Conservation (phyloP, 92 coral and sea anemone species). For the Hydrozoanthus gracilis region DNA sequence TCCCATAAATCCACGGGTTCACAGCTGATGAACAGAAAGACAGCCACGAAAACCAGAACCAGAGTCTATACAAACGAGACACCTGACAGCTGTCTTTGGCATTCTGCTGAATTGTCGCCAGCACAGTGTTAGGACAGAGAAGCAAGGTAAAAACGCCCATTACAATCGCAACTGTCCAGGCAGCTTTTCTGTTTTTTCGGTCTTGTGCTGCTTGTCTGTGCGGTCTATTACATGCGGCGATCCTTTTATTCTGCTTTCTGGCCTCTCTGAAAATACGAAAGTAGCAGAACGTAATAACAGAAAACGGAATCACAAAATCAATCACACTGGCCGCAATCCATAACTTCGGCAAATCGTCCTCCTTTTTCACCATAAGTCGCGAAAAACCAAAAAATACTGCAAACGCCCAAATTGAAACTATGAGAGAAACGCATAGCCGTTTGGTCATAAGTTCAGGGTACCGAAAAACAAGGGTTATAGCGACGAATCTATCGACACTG, state of each 20-base stretch:
- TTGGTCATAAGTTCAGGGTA: conserved; percentile 22
- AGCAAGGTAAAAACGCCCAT: conserved; percentile 35
- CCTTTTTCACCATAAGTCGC: conserved; percentile 22
- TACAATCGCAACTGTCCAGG: conserved; percentile 43
- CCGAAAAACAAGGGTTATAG: conserved; percentile 28
- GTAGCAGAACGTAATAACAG: conserved; percentile 28
- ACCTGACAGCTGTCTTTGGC: conserved; percentile 25
- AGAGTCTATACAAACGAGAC: conserved; percentile 33
- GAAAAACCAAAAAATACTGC: conserved; percentile 41
- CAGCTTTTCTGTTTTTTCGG: conserved; percentile 40
- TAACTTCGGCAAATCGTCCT: conserved; percentile 17
- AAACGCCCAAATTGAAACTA: conserved; percentile 30
- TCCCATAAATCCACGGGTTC: conserved; percentile 43
- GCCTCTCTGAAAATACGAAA: conserved; percentile 28
- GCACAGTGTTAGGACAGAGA: conserved; percentile 35
- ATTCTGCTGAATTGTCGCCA: conserved; percentile 40
- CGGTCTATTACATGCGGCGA: conserved; percentile 22
- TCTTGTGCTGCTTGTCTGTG: conserved; percentile 12
- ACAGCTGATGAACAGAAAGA: conserved; percentile 30
- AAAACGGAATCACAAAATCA: conserved; percentile 45
- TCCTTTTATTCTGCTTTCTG: conserved; percentile 12
- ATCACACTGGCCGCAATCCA: conserved; percentile 42
- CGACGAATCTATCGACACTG: conserved; percentile 38
- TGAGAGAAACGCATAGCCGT: conserved; percentile 4
- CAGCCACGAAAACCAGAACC: conserved; percentile 42